These are phyloP conservation scores for Lottia scabra DNA, from an alignment of 2,888 invertebrate species.

Conservation along the genomic window DNA sequence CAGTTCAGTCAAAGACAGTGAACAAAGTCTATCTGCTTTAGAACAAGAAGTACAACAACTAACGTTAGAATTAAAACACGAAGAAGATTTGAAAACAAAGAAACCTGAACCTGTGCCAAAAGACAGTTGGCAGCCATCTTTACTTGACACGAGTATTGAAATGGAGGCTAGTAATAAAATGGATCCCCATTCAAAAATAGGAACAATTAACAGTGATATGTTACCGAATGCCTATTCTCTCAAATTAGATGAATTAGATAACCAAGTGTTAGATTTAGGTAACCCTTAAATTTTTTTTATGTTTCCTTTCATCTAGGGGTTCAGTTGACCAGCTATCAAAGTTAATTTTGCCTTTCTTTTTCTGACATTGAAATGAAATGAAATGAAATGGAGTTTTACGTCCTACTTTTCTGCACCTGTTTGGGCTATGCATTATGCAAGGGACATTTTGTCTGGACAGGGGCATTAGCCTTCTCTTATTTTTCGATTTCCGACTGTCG, in stretches of 20 bases:
- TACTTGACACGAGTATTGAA: not conserved
- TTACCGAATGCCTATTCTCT: not conserved
- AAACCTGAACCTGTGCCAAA: not conserved
- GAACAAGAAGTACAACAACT: not conserved
- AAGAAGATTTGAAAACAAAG: not conserved
- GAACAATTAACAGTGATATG: not conserved
- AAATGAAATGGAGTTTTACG: too few relatives aligned
- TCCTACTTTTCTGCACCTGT: too few relatives aligned
- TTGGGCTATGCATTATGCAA: too few relatives aligned
- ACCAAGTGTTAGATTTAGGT: slow-evolving; percentile 2
- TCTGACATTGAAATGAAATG: too few relatives aligned
- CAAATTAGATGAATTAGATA: not conserved
- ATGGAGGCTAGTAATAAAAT: not conserved
- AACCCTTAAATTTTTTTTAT: not conserved
- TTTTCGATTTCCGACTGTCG: too few relatives aligned
- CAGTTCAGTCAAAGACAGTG: not conserved
- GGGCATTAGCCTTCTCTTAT: too few relatives aligned
- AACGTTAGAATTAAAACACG: not conserved
- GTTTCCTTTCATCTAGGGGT: too few relatives aligned
- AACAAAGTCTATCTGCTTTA: not conserved
- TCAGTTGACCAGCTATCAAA: too few relatives aligned
- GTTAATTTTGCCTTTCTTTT: too few relatives aligned
- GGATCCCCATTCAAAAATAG: not conserved
- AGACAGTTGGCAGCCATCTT: not conserved
- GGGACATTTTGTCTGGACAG: too few relatives aligned